phyloP scores from a whole-genome alignment of 2,888 invertebrate species.

The Agrypnus murinus region DNA sequence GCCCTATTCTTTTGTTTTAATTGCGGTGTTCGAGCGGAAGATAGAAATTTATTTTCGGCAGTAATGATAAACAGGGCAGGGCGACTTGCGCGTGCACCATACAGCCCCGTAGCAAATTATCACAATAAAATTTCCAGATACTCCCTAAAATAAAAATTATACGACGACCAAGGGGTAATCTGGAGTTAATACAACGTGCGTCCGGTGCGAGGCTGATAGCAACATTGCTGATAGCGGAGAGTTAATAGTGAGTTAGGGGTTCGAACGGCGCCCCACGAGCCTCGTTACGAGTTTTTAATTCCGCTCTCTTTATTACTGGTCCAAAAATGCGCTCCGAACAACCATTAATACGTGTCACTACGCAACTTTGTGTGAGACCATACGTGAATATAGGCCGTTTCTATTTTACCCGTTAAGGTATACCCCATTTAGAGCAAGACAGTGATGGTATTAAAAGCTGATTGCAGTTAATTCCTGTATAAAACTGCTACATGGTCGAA shows the following conservation, averaged over 20 bases:
- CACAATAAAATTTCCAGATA: slow-evolving; percentile 44
- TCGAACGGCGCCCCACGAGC: slow-evolving; percentile 60
- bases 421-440: not conserved
- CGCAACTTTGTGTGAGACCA: slow-evolving; percentile 35
- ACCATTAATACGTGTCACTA: slow-evolving; percentile 64
- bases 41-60: slow-evolving; percentile 33
- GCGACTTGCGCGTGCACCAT: slow-evolving; percentile 32
- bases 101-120: slow-evolving; percentile 44
- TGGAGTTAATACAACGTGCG: slow-evolving; percentile 63
- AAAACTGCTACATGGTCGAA: slow-evolving; percentile 57
- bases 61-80: slow-evolving; percentile 34
- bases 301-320: slow-evolving; percentile 65
- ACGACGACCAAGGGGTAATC: slow-evolving; percentile 63
- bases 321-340: slow-evolving; percentile 61
- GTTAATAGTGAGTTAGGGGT: slow-evolving; percentile 64
- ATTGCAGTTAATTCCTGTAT: slow-evolving; percentile 53
- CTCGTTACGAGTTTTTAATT: slow-evolving; percentile 69
- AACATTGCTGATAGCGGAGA: slow-evolving; percentile 61
- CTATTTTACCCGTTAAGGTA: slow-evolving; percentile 6
- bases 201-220: slow-evolving; percentile 61
- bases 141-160: slow-evolving; percentile 60
- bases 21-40: slow-evolving; percentile 45
- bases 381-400: slow-evolving; percentile 26
- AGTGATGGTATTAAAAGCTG: not conserved
- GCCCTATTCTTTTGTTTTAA: slow-evolving; percentile 56